phyloP scores from a whole-genome alignment of 2,797 vertebrate species.

The Acipenser transmontanus region DNA sequence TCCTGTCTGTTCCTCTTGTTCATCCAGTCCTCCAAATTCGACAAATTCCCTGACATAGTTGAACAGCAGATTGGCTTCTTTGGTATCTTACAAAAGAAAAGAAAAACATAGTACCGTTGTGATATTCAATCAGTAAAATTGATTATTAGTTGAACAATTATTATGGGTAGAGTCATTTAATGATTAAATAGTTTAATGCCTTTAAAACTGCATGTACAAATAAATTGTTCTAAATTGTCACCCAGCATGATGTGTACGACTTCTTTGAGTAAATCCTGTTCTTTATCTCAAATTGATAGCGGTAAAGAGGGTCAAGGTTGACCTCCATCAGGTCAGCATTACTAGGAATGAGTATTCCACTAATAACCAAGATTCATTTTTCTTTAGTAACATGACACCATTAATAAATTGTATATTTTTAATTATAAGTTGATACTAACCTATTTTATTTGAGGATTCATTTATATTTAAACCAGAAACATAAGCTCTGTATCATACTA shows the following conservation, averaged over 20 bases:
- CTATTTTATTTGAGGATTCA: background rate
- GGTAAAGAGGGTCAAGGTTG: too few relatives aligned
- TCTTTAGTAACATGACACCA: background rate
- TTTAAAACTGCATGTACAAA: background rate
- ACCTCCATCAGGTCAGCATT: background rate
- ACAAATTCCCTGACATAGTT: slow-evolving; percentile 71
- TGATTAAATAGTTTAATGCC: background rate
- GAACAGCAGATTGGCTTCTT: slow-evolving; percentile 79
- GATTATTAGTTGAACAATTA: background rate
- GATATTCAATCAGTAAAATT: background rate
- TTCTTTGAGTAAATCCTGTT: too few relatives aligned
- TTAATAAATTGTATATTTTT: background rate
- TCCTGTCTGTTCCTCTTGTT: slow-evolving; percentile 60
- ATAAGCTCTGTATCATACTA: background rate
- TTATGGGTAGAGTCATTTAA: background rate
- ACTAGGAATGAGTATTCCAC: background rate
- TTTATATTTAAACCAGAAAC: background rate
- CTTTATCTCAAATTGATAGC: too few relatives aligned
- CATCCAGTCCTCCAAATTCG: slow-evolving; percentile 59
- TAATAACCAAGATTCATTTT: background rate
- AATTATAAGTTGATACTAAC: background rate
- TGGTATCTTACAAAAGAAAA: slow-evolving; percentile 63
- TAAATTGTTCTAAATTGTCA: background rate
- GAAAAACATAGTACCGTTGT: background rate
- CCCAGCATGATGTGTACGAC: too few relatives aligned